Evolutionary conservation across 2,888 invertebrate genomes (phyloP).

Genomic region (Drosophila barbarae): DNA sequence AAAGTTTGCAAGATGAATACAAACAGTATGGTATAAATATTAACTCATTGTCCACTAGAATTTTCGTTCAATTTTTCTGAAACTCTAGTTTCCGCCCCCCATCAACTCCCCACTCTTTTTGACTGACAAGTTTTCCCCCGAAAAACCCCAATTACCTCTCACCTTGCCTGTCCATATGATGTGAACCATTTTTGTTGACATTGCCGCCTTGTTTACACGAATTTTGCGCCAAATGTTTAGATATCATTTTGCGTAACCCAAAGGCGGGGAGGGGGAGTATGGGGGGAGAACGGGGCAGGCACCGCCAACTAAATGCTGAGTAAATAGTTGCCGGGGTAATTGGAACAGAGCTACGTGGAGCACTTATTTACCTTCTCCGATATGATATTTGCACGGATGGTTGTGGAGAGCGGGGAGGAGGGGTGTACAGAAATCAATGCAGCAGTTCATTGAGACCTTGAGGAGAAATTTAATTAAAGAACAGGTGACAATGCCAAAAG

Average conservation of each 20-base stretch:
- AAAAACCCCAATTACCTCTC: constrained; percentile 18
- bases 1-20: too few species aligned
- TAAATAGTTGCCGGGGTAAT: constrained; percentile 63
- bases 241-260: constrained; percentile 57
- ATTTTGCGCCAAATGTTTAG: constrained; percentile 52
- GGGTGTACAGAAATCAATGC: constrained; percentile 32
- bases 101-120: constrained; percentile 15
- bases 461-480: constrained; percentile 64
- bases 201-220: constrained; percentile 59
- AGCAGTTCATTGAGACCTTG: constrained; percentile 54
- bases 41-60: neutral
- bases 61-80: neutral
- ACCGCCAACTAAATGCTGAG: constrained; percentile 48
- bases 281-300: constrained; percentile 3
- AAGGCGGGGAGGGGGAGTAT: constrained; percentile 8
- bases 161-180: constrained; percentile 32
- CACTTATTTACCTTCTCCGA: constrained; percentile 56
- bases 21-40: too few species aligned
- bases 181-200: constrained; percentile 48
- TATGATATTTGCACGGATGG: constrained; percentile 24
- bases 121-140: constrained; percentile 20
- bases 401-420: neutral
- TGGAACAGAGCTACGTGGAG: constrained; percentile 45
- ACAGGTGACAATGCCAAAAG: constrained; percentile 59
- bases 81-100: constrained; percentile 3